Percentiles rank a stretch among this genome's conserved stretches.
phyloP scores from a whole-genome alignment of 2,113 vertebrate species.

The Scartelaos histophorus region DNA sequence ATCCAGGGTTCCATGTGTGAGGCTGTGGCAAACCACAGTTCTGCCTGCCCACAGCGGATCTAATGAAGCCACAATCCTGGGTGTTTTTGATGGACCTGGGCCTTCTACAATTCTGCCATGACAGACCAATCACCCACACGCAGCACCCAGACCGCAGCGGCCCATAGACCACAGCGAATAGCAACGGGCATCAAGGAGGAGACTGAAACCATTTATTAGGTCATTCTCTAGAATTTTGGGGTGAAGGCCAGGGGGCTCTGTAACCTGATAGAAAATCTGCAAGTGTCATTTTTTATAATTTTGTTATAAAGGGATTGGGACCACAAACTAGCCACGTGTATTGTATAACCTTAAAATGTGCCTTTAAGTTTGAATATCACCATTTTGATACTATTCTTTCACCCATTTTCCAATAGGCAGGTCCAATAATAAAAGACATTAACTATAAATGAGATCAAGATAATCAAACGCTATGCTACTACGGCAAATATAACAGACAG shows the following conservation, averaged over 20 bases:
- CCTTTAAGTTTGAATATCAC: neutral
- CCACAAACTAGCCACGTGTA: neutral
- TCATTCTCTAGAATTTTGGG: neutral
- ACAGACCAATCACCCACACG: constrained; percentile 56
- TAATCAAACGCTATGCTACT: neutral
- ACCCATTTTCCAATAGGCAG: too few species aligned
- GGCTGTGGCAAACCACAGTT: constrained; percentile 53
- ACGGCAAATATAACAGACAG: neutral
- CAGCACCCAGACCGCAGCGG: constrained; percentile 54
- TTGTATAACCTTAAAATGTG: neutral
- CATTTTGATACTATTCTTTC: neutral
- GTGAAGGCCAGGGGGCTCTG: too few species aligned
- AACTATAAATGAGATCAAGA: too few species aligned
- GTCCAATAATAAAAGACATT: too few species aligned
- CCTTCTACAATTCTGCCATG: constrained; percentile 60
- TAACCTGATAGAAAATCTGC: too few species aligned
- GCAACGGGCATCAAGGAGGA: constrained; percentile 38
- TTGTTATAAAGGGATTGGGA: neutral
- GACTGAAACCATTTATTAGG: constrained; percentile 37
- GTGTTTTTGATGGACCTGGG: constrained; percentile 58
- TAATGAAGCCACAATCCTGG: constrained; percentile 58
- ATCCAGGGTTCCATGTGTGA: constrained; percentile 56
- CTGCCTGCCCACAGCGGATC: constrained; percentile 37
- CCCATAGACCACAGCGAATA: constrained; percentile 10
- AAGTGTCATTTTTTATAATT: neutral